Base-by-base conservation (phyloP, 1,140 invertebrate genomes). In the Goniozus legneri region DNA sequence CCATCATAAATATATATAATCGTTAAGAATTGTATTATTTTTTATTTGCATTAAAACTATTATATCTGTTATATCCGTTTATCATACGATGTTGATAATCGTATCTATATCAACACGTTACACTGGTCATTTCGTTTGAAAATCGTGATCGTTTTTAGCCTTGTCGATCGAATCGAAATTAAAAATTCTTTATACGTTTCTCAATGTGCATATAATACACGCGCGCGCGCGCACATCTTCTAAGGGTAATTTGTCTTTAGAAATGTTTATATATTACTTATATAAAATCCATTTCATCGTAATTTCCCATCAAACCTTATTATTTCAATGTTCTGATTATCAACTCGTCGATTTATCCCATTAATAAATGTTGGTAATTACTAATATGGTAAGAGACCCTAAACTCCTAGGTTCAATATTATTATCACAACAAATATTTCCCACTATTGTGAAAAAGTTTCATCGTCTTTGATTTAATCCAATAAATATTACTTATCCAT, bases 371-470 rank as follows among this genome's bases (percentile, higher is more conserved):
- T 56, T 38, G 35, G 49, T 55, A 56, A 46, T 33, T 50, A 39
- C 41, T 38, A 44, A 50, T 41, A 53, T 49, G 50, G 45, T 62
- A 58, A 58, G 42, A 58, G 54, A 56, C 24, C 50, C 55, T 40
- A 57, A 52, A 50, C 54, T 50, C 50, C 61, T 65, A 64, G 27
- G 47, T 61, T 66, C 65, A 58, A 60, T 71, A 64, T 68, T 69
- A 68, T 67, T 69, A 73, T 73, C 71, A 73, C 71, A 73, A 73
- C 64, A 69, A 74, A 71, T 59, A 68, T 70, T 60, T 65, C 56
- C 52, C 53, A 55, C 54, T 42, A 50, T 24, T 57, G 39, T 47
- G 46, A 59, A 51, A 53, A 63, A 63, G 53, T 50, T 61, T 61
- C 52, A 56, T 60, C 55, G 47, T 67, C 64, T 73, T 73, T 71